Base-by-base conservation (phyloP, 2,888 invertebrate species). In the Morpho achilles region DNA sequence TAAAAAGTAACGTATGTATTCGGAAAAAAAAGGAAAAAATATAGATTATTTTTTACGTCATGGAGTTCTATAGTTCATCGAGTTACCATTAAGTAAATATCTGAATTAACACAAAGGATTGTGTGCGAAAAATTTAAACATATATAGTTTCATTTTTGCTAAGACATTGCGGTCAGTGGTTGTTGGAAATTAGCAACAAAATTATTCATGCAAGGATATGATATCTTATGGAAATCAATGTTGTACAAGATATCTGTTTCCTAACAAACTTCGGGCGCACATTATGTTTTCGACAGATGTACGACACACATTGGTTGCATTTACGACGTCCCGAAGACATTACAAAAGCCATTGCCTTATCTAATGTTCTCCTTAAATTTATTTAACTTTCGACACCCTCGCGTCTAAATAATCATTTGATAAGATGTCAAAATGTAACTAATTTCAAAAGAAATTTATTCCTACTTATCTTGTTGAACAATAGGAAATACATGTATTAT, bases 291-390 rank as follows among this genome's bases (percentile, higher is more conserved):
- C 69, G 78, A 81, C 84, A 82, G 78, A 83, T 80, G 77, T 80
- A 84, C 79, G 81, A 64, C 82, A 85, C 80, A 84, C 82, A 82
- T 86, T 79, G 84, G 85, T 81, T 87, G 87, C 88, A 86, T 87
- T 88, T 85, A 87, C 87, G 87, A 78, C 86, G 79, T 84, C 86
- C 87, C 85, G 82, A 88, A 88, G 78, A 89, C 89, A 89, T 89
- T 90, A 89, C 85, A 85, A 85, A 87, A 82, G 84, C 88, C 82
- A 87, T 90, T 88, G 80, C 82, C 82, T 87, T 89, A 88, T 89
- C 89, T 88, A 86, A 89, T 86, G 89, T 82, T 78, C 82, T 76
- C 75, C 70, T 82, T 81, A 80, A 87, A 88, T 89, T 87, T 89
- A 90, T 88, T 88, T 87, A 87, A 87, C 84, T 82, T 86, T 86